A percentile compares a stretch with the other conserved stretches of the same genome.
Conservation (phyloP, 2,888 invertebrate genomes). For the Patella caerulea region DNA sequence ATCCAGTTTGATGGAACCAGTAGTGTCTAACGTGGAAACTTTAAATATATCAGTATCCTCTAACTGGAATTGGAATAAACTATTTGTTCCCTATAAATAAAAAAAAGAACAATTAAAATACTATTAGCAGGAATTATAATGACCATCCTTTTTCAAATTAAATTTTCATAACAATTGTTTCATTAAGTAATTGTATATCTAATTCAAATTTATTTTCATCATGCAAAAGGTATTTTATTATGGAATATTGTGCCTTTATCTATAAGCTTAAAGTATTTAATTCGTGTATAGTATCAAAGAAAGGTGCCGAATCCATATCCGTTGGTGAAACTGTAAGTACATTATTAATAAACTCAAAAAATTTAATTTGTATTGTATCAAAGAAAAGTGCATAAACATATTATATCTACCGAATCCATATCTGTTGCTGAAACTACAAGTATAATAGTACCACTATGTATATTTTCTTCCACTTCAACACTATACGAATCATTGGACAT, state of each 20-base stretch:
- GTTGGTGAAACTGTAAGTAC: conserved; percentile 29
- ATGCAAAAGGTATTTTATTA: too few species aligned
- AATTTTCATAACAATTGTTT: too few species aligned
- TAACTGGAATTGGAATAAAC: conserved; percentile 27
- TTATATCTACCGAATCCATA: conserved; percentile 28
- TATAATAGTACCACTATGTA: conserved; percentile 19
- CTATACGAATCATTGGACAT: conserved; percentile 26
- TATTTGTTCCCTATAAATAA: conserved; percentile 32
- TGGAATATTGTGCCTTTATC: background rate
- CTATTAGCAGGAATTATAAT: too few species aligned
- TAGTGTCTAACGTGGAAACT: conserved; percentile 15
- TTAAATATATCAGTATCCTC: conserved; percentile 18
- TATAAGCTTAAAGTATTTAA: background rate
- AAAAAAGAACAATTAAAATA: too few species aligned
- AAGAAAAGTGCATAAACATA: too few species aligned
- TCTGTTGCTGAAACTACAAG: conserved; percentile 33
- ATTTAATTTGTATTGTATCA: background rate
- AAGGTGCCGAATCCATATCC: conserved; percentile 26
- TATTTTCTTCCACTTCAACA: conserved; percentile 23
- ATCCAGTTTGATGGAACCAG: conserved; percentile 24
- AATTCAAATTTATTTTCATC: too few species aligned
- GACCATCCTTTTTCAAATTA: too few species aligned
- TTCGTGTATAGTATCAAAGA: background rate
- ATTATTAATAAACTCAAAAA: background rate
- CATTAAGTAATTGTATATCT: too few species aligned